phyloP scores from a whole-genome alignment of 2,113 vertebrate species.

The Poicephalus meyeri region DNA sequence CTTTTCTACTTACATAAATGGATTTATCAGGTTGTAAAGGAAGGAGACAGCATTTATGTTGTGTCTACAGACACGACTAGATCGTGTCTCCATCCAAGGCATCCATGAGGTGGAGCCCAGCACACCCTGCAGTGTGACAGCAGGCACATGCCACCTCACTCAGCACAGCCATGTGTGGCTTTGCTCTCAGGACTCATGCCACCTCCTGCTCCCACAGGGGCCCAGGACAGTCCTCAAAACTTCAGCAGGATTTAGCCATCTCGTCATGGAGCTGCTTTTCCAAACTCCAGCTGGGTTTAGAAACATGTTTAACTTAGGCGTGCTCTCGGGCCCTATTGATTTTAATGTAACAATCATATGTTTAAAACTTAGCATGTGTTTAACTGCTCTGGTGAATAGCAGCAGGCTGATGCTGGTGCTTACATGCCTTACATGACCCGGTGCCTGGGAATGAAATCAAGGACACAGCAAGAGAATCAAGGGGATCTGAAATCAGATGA shows the following conservation, averaged over 20 bases:
- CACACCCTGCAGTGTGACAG: neutral
- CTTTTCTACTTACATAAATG: neutral
- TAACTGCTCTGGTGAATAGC: neutral
- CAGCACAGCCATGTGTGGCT: neutral
- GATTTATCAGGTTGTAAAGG: neutral
- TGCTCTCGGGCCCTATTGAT: neutral
- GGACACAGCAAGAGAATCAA: rapidly evolving
- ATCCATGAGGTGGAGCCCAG: rapidly evolving
- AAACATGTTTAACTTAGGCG: neutral
- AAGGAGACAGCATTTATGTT: neutral
- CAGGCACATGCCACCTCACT: rapidly evolving
- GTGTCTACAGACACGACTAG: neutral
- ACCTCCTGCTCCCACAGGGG: neutral
- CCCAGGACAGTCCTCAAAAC: neutral
- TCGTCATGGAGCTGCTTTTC: neutral
- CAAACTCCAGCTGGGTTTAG: conserved; percentile 18
- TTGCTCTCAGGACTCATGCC: neutral
- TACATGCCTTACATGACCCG: neutral
- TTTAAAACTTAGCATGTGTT: conserved; percentile 15
- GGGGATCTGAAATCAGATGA: neutral
- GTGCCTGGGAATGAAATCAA: neutral
- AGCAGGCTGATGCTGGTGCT: neutral
- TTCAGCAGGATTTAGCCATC: neutral
- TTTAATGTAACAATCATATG: neutral
- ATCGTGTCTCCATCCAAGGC: neutral